phyloP scores from a whole-genome alignment of 2,113 vertebrate genomes.

The Pollachius pollachius region DNA sequence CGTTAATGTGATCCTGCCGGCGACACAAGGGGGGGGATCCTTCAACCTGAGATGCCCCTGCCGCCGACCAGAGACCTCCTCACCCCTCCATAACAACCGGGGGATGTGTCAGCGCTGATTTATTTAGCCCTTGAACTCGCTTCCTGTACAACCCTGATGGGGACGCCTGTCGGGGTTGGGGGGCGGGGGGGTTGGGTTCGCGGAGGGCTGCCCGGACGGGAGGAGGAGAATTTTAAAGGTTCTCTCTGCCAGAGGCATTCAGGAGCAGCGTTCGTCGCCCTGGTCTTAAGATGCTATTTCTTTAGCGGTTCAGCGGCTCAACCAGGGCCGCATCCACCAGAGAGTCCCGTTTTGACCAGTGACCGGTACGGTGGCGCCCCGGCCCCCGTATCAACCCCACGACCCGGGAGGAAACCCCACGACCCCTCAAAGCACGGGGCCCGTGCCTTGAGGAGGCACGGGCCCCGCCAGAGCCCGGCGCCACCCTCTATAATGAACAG shows the following conservation, averaged over 20 bases:
- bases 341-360: slow-evolving; percentile 57
- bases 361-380: not conserved
- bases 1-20: slow-evolving; percentile 57
- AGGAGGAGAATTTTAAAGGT: slow-evolving; percentile 54
- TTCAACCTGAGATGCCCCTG: slow-evolving; percentile 38
- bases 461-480: slow-evolving; percentile 29
- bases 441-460: slow-evolving; percentile 42
- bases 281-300: slow-evolving; percentile 59
- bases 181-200: not conserved
- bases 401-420: no score
- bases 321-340: slow-evolving; percentile 49
- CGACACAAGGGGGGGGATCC: slow-evolving; percentile 56
- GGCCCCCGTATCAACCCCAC: slow-evolving; percentile 6
- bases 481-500: slow-evolving; percentile 57
- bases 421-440: no score
- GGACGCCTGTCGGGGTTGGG: not conserved
- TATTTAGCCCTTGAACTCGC: slow-evolving; percentile 72
- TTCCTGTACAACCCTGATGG: slow-evolving; percentile 49
- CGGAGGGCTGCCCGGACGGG: slow-evolving; percentile 42
- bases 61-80: slow-evolving; percentile 55
- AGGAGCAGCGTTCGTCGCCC: slow-evolving; percentile 25
- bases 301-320: slow-evolving; percentile 14
- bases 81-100: slow-evolving; percentile 53
- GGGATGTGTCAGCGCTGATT: slow-evolving; percentile 66
- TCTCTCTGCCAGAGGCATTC: slow-evolving; percentile 46